These are phyloP conservation scores for Cantharis nigra DNA, from an alignment of 2,888 invertebrate species.

Conservation along the genomic window DNA sequence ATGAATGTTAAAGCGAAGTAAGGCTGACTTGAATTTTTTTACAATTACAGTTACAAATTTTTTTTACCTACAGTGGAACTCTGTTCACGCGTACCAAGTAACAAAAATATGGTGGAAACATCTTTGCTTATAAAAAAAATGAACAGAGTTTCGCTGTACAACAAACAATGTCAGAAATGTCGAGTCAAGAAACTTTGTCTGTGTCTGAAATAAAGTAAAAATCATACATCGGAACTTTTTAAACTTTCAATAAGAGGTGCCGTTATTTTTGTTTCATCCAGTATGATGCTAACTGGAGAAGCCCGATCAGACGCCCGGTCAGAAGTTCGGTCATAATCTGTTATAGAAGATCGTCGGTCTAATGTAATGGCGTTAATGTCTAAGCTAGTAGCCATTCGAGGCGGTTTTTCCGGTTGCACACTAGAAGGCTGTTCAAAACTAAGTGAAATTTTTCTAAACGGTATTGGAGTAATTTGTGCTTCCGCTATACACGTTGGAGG, in stretches of 20 bases:
- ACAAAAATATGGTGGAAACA: background rate
- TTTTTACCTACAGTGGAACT: background rate
- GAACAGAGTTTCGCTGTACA: background rate
- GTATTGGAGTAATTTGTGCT: slow-evolving; percentile 20
- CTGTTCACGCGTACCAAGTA: background rate
- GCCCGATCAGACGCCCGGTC: slow-evolving; percentile 23
- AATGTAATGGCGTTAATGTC: slow-evolving; percentile 44
- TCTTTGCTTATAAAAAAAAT: background rate
- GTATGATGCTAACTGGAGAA: slow-evolving; percentile 43
- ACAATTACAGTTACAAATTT: background rate
- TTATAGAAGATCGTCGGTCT: slow-evolving; percentile 41
- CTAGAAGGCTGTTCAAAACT: slow-evolving; percentile 50
- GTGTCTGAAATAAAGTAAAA: background rate
- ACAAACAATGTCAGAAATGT: background rate
- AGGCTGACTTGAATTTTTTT: background rate
- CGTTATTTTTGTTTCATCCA: slow-evolving; percentile 51
- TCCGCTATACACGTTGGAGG: slow-evolving; percentile 14
- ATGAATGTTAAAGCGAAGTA: background rate
- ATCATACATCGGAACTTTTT: slow-evolving; percentile 54
- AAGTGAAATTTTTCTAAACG: slow-evolving; percentile 46
- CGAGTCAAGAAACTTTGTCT: background rate
- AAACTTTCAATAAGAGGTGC: slow-evolving; percentile 51
- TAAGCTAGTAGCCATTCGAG: slow-evolving; percentile 50
- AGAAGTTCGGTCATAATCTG: slow-evolving; percentile 35
- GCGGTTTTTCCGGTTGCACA: slow-evolving; percentile 41